Conservation (phyloP, 2,113 vertebrate genomes). For the Mustela lutreola region DNA sequence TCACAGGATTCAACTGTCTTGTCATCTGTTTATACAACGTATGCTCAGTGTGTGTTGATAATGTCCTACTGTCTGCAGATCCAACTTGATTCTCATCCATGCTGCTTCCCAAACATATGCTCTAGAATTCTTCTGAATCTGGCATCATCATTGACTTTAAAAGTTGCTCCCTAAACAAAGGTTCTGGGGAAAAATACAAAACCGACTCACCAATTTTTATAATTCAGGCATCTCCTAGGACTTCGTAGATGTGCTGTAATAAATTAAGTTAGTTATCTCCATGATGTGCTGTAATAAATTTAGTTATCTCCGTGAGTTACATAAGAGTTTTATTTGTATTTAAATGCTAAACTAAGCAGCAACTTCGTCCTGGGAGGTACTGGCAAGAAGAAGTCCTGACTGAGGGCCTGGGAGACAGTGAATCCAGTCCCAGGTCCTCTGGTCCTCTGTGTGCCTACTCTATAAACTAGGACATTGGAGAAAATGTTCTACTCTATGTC, state of each 20-base stretch:
- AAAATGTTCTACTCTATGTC: conserved; percentile 21
- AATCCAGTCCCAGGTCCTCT: background rate
- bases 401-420: background rate
- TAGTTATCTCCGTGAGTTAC: conserved; percentile 62
- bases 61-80: background rate
- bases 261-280: conserved; percentile 73
- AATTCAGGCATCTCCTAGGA: conserved; percentile 63
- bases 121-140: conserved; percentile 61
- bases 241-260: conserved; percentile 61
- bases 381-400: background rate
- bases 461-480: conserved; percentile 9
- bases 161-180: conserved; percentile 68
- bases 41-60: background rate
- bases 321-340: conserved; percentile 72
- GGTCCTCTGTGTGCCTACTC: background rate
- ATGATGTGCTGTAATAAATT: conserved; percentile 58
- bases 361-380: conserved; percentile 61
- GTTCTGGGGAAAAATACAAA: conserved; percentile 74
- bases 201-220: conserved; percentile 71
- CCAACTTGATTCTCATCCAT: background rate
- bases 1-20: background rate
- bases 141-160: conserved; percentile 45
- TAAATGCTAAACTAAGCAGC: conserved; percentile 55
- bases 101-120: background rate
- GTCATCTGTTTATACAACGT: background rate